Base-by-base conservation (phyloP, 2,113 vertebrate genomes). In the Haliaeetus leucogaster region DNA sequence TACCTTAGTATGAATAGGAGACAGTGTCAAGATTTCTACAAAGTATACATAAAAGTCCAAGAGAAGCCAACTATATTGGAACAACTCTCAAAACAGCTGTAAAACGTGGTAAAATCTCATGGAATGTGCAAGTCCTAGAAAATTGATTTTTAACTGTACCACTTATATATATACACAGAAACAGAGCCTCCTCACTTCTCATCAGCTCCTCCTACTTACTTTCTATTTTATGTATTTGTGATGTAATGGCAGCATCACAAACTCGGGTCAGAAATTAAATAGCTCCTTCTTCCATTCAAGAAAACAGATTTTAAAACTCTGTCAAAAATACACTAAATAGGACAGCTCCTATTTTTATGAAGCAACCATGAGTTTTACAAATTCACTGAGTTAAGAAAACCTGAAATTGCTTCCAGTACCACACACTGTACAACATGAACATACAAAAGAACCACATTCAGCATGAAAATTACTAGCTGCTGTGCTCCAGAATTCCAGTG, bases 371-470 rank as follows among this genome's bases (percentile, higher is more conserved):
- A 93, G 87, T 97, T 90, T 61, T 90, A 94, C 94, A 77, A 95
- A 93, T 96, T 82, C 70, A 96, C 80, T 55, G 89, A 97, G 91
- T 90, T 81, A 88, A 58, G 86, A 93, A 98, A 97, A 86, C 81
- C 89, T 93, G 91, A 83, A 90, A 85, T 95, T 97, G 97, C 95
- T 97, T 97, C 96, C 93, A 95, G 79, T 66, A 88, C 72, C 93
- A 98, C 73, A 91, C 66, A 91, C 78, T 90, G 71, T 90, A 95
- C 84, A 90, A 96, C 94, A 96, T 92, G 96, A 98, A 97, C 77
- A 95, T 91, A 62, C 45, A 80, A 62, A 91, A 91, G 93, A 89
- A 94, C 86, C 89, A 92, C 79, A 93, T 95, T 96, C 92, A 89
- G 93, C 93, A 82, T 96, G 96, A 95, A 96, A 96, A 88, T 91